Percentiles rank a stretch among this genome's conserved stretches.
Conservation (phyloP, 2,113 vertebrate genomes). For the Peromyscus maniculatus region DNA sequence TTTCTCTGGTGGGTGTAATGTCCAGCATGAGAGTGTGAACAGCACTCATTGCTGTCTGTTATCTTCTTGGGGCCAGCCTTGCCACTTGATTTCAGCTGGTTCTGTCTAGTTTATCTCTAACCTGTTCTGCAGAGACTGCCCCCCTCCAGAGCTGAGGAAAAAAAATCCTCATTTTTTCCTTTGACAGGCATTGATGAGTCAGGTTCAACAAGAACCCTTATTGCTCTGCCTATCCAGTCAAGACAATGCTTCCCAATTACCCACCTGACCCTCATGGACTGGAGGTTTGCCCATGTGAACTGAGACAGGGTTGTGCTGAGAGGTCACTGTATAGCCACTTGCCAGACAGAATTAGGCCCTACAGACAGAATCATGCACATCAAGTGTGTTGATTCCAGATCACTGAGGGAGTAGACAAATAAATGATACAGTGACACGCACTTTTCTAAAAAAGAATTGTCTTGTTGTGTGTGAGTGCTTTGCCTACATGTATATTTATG, state of each 20-base stretch:
- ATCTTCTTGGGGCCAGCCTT: rapidly evolving
- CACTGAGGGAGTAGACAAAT: background rate
- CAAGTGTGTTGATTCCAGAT: background rate
- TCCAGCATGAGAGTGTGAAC: background rate
- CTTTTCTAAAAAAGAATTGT: background rate
- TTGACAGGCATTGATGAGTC: background rate
- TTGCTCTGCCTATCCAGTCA: background rate
- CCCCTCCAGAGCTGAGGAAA: too few relatives aligned
- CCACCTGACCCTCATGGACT: rapidly evolving
- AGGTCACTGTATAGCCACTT: background rate
- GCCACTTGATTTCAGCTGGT: background rate
- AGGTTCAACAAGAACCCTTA: background rate
- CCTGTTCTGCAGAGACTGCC: background rate
- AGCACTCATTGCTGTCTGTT: background rate
- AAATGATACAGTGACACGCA: rapidly evolving
- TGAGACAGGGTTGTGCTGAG: background rate
- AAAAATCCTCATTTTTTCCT: background rate
- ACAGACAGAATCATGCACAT: background rate
- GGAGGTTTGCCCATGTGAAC: background rate
- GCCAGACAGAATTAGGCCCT: background rate
- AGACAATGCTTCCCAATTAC: rapidly evolving
- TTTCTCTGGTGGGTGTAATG: background rate
- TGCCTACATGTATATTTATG: background rate
- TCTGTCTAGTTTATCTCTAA: background rate
- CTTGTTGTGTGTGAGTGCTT: background rate